A percentile compares a stretch with the other conserved stretches of the same genome.
phyloP scores from a whole-genome alignment of 2,797 vertebrate genomes.

The Galaxias olidus region DNA sequence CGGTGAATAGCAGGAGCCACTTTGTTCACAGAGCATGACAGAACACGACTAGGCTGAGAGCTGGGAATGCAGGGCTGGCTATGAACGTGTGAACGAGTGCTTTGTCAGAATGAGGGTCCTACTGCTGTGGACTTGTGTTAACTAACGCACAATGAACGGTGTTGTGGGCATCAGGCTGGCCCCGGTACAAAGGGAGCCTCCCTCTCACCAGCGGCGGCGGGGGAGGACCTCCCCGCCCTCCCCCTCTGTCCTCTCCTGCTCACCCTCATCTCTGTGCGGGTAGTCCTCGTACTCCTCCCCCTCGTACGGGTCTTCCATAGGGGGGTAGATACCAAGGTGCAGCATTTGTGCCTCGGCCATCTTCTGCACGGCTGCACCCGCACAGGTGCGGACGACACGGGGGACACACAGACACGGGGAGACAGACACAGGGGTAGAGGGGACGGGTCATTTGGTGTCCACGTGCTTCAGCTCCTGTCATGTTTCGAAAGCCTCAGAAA shows the following conservation, averaged over 20 bases:
- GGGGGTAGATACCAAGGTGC: conserved; percentile 81
- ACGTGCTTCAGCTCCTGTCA: conserved; percentile 59
- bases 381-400: conserved; percentile 32
- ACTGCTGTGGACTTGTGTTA: too few species aligned
- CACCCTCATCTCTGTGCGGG: conserved; percentile 54
- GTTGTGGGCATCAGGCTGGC: background rate
- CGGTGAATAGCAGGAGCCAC: background rate
- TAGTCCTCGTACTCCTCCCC: conserved; percentile 79
- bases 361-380: conserved; percentile 88
- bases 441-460: conserved; percentile 55
- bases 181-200: conserved; percentile 35
- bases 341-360: conserved; percentile 94
- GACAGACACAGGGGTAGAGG: conserved; percentile 44
- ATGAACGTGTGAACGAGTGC: background rate
- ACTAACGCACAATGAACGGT: background rate
- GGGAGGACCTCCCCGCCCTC: conserved; percentile 57
- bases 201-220: conserved; percentile 65
- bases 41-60: background rate
- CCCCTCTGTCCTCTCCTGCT: conserved; percentile 74
- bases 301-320: conserved; percentile 78
- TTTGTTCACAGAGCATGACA: background rate
- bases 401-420: conserved; percentile 25
- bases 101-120: too few species aligned
- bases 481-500: conserved; percentile 35
- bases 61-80: background rate